Evolutionary conservation across 2,797 vertebrate species (phyloP), one percentile per base, ranked within the genome.

Genomic region (Rhabdomys pumilio): DNA sequence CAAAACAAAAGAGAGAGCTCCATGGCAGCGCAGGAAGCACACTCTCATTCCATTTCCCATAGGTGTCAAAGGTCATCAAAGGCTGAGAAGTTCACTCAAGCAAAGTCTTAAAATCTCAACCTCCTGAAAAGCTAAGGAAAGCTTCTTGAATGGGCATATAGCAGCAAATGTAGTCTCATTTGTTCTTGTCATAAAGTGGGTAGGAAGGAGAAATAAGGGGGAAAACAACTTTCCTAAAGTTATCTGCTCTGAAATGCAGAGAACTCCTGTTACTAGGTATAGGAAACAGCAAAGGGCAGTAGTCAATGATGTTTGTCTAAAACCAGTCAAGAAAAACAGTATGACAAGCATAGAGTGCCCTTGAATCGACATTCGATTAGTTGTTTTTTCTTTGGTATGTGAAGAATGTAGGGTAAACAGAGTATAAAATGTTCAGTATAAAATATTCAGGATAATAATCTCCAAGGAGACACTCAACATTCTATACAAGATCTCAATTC

Each of bases 371-470:
- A n/a, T 63, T 89, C n/a, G 26, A 10, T 38, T 69, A 81, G 65
- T 69, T 82, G 90, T 47, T 86, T 91, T 91, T 86, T 93, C 67
- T 69, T 83, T 87, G 22, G 19, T 69, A 4, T 96, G 34, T 14
- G 10, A 96, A 76, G 53, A 93, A 96, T 55, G 17, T 12, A 89
- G 31, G 3, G 20, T 55, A 96, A 90, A 53, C 1, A 91, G 81
- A 63, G 92, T 91, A 14, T 41, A 87, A 92, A 93, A 88, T 59
- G 55, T 84, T 29, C 84, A 17, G 61, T 91, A 79, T 93, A 77
- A 94, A 96, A 85, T 92, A 94, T 63, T 85, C 72, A 92, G 41
- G 80, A 87, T 57, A 91, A 50, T 26, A 77, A 77, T 53, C 19
- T 79, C 15, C 50, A 95, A 82, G 4, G 13, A 10, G 19, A 88